Evolutionary conservation across 2,888 invertebrate species (phyloP).

Genomic region (Ophion ventricosus): DNA sequence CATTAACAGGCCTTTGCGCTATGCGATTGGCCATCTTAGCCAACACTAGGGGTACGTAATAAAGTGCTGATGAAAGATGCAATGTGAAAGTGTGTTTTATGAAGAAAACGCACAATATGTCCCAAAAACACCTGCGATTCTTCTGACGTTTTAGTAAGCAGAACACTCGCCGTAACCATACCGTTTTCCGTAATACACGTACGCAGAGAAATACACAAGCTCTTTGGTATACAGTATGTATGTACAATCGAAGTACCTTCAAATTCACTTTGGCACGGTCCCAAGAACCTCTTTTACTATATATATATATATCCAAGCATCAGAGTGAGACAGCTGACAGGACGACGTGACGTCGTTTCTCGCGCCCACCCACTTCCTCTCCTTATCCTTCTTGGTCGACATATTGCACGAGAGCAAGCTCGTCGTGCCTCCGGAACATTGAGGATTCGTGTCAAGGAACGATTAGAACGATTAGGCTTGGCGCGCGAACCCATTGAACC

Average conservation of each 20-base stretch:
- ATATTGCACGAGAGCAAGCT: conserved; percentile 41
- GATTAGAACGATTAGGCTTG: conserved; percentile 66
- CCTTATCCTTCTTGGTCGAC: conserved; percentile 18
- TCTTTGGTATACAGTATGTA: conserved; percentile 19
- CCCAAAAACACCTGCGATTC: too few species aligned
- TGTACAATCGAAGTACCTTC: conserved; percentile 40
- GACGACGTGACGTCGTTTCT: conserved; percentile 52
- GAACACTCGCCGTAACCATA: conserved; percentile 31
- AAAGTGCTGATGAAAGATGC: too few species aligned
- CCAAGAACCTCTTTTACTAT: conserved; percentile 61
- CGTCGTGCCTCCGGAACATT: conserved; percentile 60
- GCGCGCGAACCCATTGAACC: conserved; percentile 55
- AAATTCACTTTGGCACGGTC: conserved; percentile 65
- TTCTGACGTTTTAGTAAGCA: too few species aligned
- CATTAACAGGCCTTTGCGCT: background rate
- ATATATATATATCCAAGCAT: conserved; percentile 23
- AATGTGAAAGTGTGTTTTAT: too few species aligned
- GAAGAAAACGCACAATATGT: too few species aligned
- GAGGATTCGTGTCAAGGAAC: conserved; percentile 67
- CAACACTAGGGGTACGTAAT: too few species aligned
- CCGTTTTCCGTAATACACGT: background rate
- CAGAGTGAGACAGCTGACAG: conserved; percentile 50
- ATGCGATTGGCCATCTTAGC: background rate
- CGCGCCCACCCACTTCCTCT: background rate
- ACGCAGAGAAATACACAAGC: conserved; percentile 52